Evolutionary conservation across 2,113 vertebrate species (phyloP).

Genomic region (Fregetta grallaria): DNA sequence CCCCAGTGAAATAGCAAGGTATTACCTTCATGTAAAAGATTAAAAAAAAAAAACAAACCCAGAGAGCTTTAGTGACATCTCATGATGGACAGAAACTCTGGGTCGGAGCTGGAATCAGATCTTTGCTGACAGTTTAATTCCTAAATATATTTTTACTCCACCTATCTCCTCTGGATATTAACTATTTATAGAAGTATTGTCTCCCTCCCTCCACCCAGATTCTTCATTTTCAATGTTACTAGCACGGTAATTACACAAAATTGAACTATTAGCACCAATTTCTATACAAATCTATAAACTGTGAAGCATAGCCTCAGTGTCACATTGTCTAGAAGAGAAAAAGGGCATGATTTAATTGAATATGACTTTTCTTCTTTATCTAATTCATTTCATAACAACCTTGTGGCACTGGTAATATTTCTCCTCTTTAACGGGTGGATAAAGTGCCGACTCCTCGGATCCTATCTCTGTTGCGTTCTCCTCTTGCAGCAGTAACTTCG

Average conservation of each 20-base stretch:
- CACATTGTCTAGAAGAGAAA: not conserved
- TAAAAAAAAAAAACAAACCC: not conserved
- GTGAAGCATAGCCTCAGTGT: constrained; percentile 1
- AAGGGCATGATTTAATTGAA: constrained; percentile 1
- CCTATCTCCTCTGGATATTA: constrained; percentile 27
- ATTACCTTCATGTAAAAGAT: constrained; percentile 38
- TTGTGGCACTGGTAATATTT: not conserved
- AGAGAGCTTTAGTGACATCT: not conserved
- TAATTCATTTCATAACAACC: not conserved
- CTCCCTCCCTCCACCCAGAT: constrained; percentile 6
- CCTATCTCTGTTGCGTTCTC: not conserved
- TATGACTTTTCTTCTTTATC: constrained; percentile 26
- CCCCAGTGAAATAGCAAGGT: not conserved
- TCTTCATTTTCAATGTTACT: not conserved
- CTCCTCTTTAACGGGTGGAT: not conserved
- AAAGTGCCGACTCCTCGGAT: not conserved
- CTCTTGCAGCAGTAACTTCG: not conserved
- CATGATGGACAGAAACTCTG: not conserved
- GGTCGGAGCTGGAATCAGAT: not conserved
- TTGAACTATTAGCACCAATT: constrained; percentile 42
- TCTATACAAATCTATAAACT: constrained; percentile 17
- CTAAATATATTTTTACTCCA: constrained; percentile 26
- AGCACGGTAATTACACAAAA: constrained; percentile 22
- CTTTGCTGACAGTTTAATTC: constrained; percentile 15
- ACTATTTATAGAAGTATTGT: constrained; percentile 41